phyloP scores from a whole-genome alignment of 2,113 vertebrate genomes.

The Siniperca knerii region DNA sequence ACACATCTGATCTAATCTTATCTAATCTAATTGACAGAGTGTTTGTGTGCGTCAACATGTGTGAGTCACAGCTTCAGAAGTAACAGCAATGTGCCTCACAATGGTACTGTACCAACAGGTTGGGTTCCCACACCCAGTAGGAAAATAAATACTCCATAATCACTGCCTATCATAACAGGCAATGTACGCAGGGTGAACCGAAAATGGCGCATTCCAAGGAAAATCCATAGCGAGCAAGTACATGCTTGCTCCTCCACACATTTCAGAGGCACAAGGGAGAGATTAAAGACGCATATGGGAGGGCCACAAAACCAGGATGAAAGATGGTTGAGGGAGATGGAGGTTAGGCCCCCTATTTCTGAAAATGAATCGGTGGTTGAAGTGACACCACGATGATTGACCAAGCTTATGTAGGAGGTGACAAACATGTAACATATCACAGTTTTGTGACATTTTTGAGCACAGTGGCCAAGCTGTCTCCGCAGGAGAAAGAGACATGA shows the following conservation, averaged over 20 bases:
- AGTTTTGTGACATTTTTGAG: conserved; percentile 31
- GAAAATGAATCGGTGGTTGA: conserved; percentile 67
- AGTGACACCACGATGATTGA: conserved; percentile 58
- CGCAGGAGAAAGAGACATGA: neutral
- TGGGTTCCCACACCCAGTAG: conserved; percentile 84
- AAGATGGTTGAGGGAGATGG: conserved; percentile 77
- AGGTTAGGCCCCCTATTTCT: conserved; percentile 77
- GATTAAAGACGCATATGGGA: conserved; percentile 78
- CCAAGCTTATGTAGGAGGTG: neutral
- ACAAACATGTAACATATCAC: conserved; percentile 1
- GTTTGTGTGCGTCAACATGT: conserved; percentile 34
- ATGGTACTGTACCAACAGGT: conserved; percentile 84
- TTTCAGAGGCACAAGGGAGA: conserved; percentile 81
- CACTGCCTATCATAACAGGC: conserved; percentile 84
- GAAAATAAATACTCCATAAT: conserved; percentile 85
- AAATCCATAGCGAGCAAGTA: conserved; percentile 86
- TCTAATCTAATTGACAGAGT: conserved; percentile 56
- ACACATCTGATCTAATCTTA: conserved; percentile 58
- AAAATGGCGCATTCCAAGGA: conserved; percentile 84
- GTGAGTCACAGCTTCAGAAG: conserved; percentile 66
- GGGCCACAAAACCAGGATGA: conserved; percentile 75
- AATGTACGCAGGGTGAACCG: conserved; percentile 72
- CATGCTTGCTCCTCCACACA: conserved; percentile 78
- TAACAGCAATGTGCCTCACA: conserved; percentile 49
- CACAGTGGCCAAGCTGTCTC: neutral